Evolutionary conservation across 2,113 vertebrate genomes (phyloP).

Genomic region (human (Homo sapiens)): DNA sequence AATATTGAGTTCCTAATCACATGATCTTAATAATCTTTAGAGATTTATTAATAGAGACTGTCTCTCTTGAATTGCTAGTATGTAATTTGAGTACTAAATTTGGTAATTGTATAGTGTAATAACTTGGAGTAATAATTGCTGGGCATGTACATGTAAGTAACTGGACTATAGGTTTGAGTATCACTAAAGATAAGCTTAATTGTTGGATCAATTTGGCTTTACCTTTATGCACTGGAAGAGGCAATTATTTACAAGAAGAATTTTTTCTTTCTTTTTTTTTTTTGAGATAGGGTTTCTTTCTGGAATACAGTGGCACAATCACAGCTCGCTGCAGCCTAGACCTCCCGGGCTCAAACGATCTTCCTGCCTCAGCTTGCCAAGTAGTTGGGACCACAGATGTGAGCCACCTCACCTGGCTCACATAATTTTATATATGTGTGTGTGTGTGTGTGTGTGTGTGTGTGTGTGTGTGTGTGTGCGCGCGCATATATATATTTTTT

Average conservation of each 20-base stretch:
- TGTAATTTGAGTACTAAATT: neutral
- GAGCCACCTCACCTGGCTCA: too few relatives aligned
- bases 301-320: too few relatives aligned
- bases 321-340: too few relatives aligned
- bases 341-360: too few relatives aligned
- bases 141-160: neutral
- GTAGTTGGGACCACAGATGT: too few relatives aligned
- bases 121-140: neutral
- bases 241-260: neutral
- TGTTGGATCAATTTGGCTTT: neutral
- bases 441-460: rapidly evolving
- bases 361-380: too few relatives aligned
- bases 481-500: too few relatives aligned
- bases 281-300: too few relatives aligned
- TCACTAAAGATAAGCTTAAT: neutral
- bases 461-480: too few relatives aligned
- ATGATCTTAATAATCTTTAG: slow-evolving; percentile 40
- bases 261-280: too few relatives aligned
- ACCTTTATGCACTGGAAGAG: slow-evolving; percentile 6
- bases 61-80: slow-evolving; percentile 30
- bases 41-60: neutral
- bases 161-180: neutral
- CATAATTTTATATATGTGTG: too few relatives aligned
- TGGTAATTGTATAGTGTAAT: slow-evolving; percentile 13
- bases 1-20: neutral